These are phyloP conservation scores for Capromys pilorides DNA, from an alignment of 2,797 vertebrate species.

Conservation along the genomic window DNA sequence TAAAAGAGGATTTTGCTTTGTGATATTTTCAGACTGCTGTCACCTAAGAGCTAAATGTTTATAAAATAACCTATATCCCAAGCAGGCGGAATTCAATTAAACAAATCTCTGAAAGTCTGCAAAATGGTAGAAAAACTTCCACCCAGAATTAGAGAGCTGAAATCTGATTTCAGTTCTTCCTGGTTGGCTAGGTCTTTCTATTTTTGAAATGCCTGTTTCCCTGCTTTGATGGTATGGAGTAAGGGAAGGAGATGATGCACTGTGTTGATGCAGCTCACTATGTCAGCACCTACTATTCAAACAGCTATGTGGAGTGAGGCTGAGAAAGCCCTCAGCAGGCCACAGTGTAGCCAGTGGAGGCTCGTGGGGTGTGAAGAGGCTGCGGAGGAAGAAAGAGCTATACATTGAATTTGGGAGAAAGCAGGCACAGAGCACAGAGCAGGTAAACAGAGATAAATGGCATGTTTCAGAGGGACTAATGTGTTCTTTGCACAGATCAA, in stretches of 20 bases:
- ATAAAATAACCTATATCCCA: background rate
- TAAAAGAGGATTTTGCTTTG: background rate
- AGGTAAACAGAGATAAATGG: background rate
- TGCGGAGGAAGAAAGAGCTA: background rate
- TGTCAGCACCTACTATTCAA: background rate
- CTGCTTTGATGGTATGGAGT: background rate
- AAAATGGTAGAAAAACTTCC: background rate
- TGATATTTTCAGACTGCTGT: background rate
- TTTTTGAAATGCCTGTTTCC: background rate
- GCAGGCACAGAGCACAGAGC: background rate
- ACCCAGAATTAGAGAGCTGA: conserved; percentile 9
- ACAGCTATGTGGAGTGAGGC: background rate
- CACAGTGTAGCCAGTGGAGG: background rate
- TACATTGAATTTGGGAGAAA: background rate
- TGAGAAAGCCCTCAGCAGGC: background rate
- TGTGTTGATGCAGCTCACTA: background rate
- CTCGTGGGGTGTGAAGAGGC: background rate
- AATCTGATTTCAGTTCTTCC: background rate
- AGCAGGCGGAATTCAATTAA: background rate
- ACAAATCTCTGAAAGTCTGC: conserved; percentile 4
- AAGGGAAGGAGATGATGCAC: background rate
- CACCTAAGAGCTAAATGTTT: conserved; percentile 8
- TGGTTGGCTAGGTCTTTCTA: background rate
- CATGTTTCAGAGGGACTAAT: background rate
- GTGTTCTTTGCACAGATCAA: background rate